A percentile compares a stretch with the other conserved stretches of the same genome.
These are phyloP conservation scores for Poeciliopsis paucimaculata DNA, from an alignment of 2,797 vertebrate genomes.

Conservation along the genomic window DNA sequence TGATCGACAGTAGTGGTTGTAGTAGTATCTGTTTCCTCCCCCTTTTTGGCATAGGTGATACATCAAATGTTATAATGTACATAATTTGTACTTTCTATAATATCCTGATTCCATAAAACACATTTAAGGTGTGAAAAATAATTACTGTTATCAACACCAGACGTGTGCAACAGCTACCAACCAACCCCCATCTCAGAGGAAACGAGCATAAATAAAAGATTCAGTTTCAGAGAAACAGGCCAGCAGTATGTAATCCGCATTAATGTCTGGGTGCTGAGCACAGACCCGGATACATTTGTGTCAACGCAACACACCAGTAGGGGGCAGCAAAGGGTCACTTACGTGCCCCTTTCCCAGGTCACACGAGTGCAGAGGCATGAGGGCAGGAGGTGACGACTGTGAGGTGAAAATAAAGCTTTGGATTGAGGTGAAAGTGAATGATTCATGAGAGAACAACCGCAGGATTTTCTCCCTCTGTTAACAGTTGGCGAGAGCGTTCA, in stretches of 20 bases:
- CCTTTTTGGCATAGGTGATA: background rate
- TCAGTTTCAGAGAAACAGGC: slow-evolving; percentile 13
- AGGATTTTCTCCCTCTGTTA: background rate
- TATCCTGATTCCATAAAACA: background rate
- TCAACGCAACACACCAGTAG: slow-evolving; percentile 49
- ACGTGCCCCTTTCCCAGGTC: background rate
- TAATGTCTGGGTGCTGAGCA: background rate
- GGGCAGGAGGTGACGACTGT: background rate
- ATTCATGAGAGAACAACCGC: slow-evolving; percentile 7
- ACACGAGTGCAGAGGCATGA: background rate
- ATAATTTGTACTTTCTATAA: background rate
- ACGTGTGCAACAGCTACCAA: background rate
- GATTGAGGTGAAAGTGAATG: slow-evolving; percentile 11
- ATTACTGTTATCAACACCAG: background rate
- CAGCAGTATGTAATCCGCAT: slow-evolving; percentile 1
- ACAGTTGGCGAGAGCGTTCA: background rate
- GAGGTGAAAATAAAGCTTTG: background rate
- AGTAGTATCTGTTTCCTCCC: background rate
- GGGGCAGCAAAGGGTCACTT: slow-evolving; percentile 67
- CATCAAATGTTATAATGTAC: background rate
- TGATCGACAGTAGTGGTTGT: no score
- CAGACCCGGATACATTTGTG: background rate
- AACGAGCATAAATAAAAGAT: slow-evolving; percentile 7
- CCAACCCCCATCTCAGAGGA: background rate
- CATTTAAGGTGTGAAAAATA: no score